Evolutionary conservation across 2,888 invertebrate species (phyloP).

Genomic region (Minunthozetes semirufus): DNA sequence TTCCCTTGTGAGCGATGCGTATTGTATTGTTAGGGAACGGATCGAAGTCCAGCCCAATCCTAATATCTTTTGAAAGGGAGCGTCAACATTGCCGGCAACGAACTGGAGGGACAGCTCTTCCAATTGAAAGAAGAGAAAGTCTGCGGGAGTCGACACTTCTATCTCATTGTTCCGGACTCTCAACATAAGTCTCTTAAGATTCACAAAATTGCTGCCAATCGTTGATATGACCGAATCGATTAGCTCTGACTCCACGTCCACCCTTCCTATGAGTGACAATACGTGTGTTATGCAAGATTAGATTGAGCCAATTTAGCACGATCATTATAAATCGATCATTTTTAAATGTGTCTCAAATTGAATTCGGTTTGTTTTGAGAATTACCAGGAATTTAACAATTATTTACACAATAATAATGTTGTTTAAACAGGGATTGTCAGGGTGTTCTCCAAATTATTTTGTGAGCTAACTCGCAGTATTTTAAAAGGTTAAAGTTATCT

Average conservation of each 20-base stretch:
- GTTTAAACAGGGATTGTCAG: too few relatives aligned
- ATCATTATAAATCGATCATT: not conserved
- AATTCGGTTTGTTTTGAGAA: too few relatives aligned
- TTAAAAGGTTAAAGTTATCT: too few relatives aligned
- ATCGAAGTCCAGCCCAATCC: conserved; percentile 31
- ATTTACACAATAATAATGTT: too few relatives aligned
- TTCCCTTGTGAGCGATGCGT: conserved; percentile 29
- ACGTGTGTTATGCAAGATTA: not conserved
- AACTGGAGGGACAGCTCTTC: conserved; percentile 33
- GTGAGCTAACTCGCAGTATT: too few relatives aligned
- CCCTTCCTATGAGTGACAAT: conserved; percentile 5
- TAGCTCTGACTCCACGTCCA: conserved; percentile 30
- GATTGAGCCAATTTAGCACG: not conserved
- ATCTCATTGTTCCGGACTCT: conserved; percentile 29
- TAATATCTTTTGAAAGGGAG: conserved; percentile 28
- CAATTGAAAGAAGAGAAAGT: conserved; percentile 30
- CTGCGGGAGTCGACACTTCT: conserved; percentile 32
- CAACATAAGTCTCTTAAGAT: not conserved
- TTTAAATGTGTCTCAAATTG: not conserved
- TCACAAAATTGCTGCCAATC: conserved; percentile 33
- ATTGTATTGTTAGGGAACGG: conserved; percentile 26
- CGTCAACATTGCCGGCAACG: conserved; percentile 29
- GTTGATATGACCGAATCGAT: conserved; percentile 36
- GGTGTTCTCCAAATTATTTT: too few relatives aligned
- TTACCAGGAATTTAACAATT: too few relatives aligned